A percentile compares a stretch with the other conserved stretches of the same genome.
phyloP scores from a whole-genome alignment of 2,888 invertebrate genomes.

The Sicus ferrugineus region DNA sequence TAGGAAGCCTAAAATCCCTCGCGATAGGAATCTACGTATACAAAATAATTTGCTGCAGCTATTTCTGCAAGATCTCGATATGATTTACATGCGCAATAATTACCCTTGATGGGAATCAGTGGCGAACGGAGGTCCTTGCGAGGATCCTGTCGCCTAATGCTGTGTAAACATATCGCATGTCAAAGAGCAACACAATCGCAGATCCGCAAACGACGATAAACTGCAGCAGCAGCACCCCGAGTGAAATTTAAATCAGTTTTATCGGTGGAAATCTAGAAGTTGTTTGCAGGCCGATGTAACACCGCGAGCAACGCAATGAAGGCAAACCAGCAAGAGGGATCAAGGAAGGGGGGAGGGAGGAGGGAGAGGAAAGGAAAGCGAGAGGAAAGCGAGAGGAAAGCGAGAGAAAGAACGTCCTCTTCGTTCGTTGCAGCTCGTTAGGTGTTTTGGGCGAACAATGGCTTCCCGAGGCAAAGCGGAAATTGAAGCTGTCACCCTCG shows the following conservation, averaged over 20 bases:
- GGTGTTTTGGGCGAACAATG: not conserved
- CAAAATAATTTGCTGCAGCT: slow-evolving; percentile 11
- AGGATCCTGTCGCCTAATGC: slow-evolving; percentile 13
- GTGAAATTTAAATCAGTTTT: slow-evolving; percentile 26
- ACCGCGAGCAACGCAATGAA: not conserved
- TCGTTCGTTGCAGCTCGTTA: not conserved
- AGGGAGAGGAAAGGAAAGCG: not conserved
- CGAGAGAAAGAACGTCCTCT: not conserved
- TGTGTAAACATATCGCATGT: slow-evolving; percentile 35
- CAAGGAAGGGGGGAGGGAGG: not conserved
- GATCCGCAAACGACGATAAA: slow-evolving; percentile 23
- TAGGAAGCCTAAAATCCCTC: slow-evolving; percentile 1
- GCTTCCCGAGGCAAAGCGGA: slow-evolving; percentile 15
- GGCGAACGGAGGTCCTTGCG: slow-evolving; percentile 37
- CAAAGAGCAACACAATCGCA: slow-evolving; percentile 36
- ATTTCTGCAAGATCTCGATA: slow-evolving; percentile 46
- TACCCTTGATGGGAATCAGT: slow-evolving; percentile 50
- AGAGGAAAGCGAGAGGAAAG: too few species aligned
- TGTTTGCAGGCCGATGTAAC: slow-evolving; percentile 26
- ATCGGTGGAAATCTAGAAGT: slow-evolving; percentile 30
- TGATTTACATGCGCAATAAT: slow-evolving; percentile 56
- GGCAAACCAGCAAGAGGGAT: not conserved
- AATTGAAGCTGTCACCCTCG: slow-evolving; percentile 16
- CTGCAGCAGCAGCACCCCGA: slow-evolving; percentile 20
- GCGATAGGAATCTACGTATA: slow-evolving; percentile 15